Evolutionary conservation across 2,888 invertebrate genomes (phyloP).

Genomic region (Epinotia demarniana): DNA sequence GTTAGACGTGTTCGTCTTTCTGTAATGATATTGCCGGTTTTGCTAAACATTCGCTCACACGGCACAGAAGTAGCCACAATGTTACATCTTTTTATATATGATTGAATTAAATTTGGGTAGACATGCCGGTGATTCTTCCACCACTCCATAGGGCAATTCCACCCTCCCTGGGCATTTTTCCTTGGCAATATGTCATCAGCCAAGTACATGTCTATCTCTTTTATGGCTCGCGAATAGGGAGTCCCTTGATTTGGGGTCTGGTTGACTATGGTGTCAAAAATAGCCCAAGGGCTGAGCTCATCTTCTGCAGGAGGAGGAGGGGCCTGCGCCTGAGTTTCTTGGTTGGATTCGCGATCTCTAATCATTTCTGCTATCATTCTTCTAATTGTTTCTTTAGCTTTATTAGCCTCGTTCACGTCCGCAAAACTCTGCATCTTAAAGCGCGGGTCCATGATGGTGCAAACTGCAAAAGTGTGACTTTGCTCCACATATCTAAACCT

Average conservation of each 20-base stretch:
- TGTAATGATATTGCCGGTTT: no score
- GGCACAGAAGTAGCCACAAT: no score
- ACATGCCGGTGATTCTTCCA: conserved; percentile 47
- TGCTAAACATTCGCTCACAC: no score
- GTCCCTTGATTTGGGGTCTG: conserved; percentile 42
- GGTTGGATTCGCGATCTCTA: conserved; percentile 1
- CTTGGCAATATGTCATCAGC: conserved; percentile 45
- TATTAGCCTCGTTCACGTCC: conserved; percentile 43
- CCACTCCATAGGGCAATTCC: conserved; percentile 47
- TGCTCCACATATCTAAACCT: conserved; percentile 48
- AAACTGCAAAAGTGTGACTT: conserved; percentile 47
- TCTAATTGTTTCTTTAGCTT: conserved; percentile 45
- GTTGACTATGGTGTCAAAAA: conserved; percentile 45
- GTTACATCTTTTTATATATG: conserved; percentile 17
- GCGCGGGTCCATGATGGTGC: conserved; percentile 49
- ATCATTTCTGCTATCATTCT: conserved; percentile 43
- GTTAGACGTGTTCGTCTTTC: background rate
- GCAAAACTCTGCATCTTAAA: conserved; percentile 46
- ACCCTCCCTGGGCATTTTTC: conserved; percentile 42
- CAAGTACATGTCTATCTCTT: conserved; percentile 48
- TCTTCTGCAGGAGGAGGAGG: background rate
- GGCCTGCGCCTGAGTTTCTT: conserved; percentile 7
- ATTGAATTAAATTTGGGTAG: conserved; percentile 47
- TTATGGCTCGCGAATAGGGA: conserved; percentile 48
- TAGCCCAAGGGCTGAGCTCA: conserved; percentile 46